Evolutionary conservation across 2,113 vertebrate species (phyloP), one percentile per base, ranked within the genome.

Genomic region (Hemiprocne comata): DNA sequence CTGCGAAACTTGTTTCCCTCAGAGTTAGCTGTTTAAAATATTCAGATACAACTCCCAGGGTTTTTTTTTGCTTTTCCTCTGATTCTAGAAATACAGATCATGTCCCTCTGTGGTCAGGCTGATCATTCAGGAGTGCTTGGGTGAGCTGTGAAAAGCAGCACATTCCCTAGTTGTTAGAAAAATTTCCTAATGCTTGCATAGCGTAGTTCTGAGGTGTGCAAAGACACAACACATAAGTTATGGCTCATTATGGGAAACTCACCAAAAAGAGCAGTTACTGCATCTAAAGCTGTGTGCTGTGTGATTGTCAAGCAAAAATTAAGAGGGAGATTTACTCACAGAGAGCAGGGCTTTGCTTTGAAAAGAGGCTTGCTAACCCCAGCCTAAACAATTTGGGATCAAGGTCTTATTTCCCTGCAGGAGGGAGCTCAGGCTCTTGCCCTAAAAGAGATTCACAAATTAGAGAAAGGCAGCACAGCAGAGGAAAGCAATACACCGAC

Each of bases 121-220:
- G 91, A 90, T 82, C 78, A 88, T 60, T 16, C 58, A 70, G 82
- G 55, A 85, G 72, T 34, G 67, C 34, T 61, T 67, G 72, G 85
- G 76, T 73, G 88, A 87, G 60, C 72, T 80, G 78, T 73, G 64
- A 93, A 82, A 87, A 83, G 67, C 28, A 14, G 60, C 90, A 84
- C 53, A 44, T 83, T 87, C 73, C 36, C 25, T 64, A 90, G 87
- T 53, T 74, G 82, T 71, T 86, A 94, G 85, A 84, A 89, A 91
- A 83, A 69, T 70, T 78, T 62, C 85, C 61, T 88, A 67, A 77
- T 81, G 85, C 62, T 90, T 86, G 50, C 85, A 36, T 17, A 77
- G 83, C 86, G 55, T 95, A 92, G 89, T 97, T 88, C 91, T 7
- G 26, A 96, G 90, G 88, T 86, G 76, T 74, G 55, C 70, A 87